Evolutionary conservation across 2,797 vertebrate genomes (phyloP).

Genomic region (Meda fulgida): DNA sequence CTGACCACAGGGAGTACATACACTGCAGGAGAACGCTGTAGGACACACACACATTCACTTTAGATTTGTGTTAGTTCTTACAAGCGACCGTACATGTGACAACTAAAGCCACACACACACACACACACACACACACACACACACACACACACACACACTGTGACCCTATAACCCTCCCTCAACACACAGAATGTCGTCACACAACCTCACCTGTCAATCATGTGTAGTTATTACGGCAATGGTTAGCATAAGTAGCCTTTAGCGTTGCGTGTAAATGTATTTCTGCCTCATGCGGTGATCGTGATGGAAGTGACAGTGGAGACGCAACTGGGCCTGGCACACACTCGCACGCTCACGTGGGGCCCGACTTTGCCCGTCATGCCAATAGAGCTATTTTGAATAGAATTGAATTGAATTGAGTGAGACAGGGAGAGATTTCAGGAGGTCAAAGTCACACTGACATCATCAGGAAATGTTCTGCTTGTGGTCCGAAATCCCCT

Average conservation of each 20-base stretch:
- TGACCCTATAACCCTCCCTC: too few relatives aligned
- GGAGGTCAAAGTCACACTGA: constrained; percentile 11
- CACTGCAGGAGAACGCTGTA: not conserved
- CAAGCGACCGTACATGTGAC: not conserved
- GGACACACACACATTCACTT: constrained; percentile 20
- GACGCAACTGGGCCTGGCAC: too few relatives aligned
- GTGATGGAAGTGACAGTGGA: too few relatives aligned
- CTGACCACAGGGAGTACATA: not conserved
- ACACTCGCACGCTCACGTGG: not conserved
- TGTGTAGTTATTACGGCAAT: too few relatives aligned
- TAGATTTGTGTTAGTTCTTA: not conserved
- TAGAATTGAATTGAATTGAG: not conserved
- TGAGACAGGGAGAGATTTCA: not conserved
- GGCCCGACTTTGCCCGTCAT: too few relatives aligned
- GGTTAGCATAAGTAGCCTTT: too few relatives aligned
- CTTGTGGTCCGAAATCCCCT: constrained; percentile 6
- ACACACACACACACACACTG: not conserved
- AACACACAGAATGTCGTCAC: too few relatives aligned
- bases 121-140: not conserved
- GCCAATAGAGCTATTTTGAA: too few relatives aligned
- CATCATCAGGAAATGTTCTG: constrained; percentile 22
- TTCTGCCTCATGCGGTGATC: too few relatives aligned
- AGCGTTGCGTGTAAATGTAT: too few relatives aligned
- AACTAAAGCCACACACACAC: not conserved
- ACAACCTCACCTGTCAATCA: too few relatives aligned